Evolutionary conservation across 2,113 vertebrate genomes (phyloP).

Genomic region (Leucoraja erinaceus): DNA sequence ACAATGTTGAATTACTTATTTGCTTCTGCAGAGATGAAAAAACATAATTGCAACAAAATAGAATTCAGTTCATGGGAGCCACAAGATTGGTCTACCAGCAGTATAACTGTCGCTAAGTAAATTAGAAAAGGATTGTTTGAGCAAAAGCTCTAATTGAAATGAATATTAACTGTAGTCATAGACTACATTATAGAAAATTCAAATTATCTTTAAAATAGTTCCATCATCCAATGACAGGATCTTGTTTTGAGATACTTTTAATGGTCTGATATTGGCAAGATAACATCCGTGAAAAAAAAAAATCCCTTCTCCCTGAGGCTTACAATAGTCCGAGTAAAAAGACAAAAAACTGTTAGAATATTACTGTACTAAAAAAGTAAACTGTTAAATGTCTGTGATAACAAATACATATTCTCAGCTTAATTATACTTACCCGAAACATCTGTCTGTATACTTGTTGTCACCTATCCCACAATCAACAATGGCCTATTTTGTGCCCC

Average conservation of each 20-base stretch:
- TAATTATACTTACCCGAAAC: neutral
- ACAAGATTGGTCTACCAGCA: neutral
- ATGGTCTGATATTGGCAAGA: neutral
- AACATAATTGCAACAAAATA: neutral
- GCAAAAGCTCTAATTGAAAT: neutral
- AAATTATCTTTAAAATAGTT: neutral
- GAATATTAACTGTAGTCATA: neutral
- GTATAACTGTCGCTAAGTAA: neutral
- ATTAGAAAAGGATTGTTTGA: neutral
- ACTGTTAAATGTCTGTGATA: neutral
- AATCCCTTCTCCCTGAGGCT: neutral
- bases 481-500: too few relatives aligned
- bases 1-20: neutral
- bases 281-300: constrained; percentile 3
- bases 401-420: neutral
- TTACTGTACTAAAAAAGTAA: neutral
- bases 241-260: neutral
- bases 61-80: neutral
- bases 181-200: neutral
- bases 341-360: neutral
- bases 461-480: too few relatives aligned
- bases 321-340: neutral
- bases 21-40: neutral
- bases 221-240: neutral
- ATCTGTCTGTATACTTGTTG: too few relatives aligned